Conservation (phyloP, 1,140 invertebrate species). For the Neodiprion pinetum region DNA sequence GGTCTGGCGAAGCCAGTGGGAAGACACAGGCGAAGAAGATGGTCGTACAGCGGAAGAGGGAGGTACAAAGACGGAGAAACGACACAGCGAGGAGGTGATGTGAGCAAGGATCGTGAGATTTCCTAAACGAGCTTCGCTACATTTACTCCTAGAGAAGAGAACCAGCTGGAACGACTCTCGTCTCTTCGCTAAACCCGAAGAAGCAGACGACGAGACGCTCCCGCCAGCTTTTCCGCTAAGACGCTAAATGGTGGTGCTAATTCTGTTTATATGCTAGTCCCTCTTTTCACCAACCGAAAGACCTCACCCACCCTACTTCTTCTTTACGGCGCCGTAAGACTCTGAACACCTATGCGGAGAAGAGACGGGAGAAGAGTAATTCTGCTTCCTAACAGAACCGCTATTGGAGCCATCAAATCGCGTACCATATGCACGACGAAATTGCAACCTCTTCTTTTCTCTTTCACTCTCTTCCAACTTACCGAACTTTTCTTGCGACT, state of each 20-base stretch:
- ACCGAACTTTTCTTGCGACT: too few relatives aligned
- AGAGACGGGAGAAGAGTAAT: background rate
- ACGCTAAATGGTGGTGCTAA: background rate
- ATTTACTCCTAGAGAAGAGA: background rate
- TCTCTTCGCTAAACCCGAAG: too few relatives aligned
- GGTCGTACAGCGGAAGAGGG: background rate
- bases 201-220: background rate
- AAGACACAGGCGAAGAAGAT: background rate
- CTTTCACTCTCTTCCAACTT: too few relatives aligned
- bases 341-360: background rate
- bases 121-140: background rate
- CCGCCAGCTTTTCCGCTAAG: background rate
- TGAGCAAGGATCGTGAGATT: background rate
- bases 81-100: background rate
- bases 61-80: background rate
- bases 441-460: too few relatives aligned
- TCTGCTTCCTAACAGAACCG: too few relatives aligned
- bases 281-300: background rate
- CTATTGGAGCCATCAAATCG: too few relatives aligned
- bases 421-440: too few relatives aligned
- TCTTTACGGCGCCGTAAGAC: background rate
- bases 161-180: background rate
- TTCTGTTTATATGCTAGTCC: conserved; percentile 1
- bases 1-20: too few relatives aligned
- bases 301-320: background rate